Percentiles rank a stretch among this genome's conserved stretches.
Conservation (phyloP, 2,888 invertebrate species). For the Diloba caeruleocephala region DNA sequence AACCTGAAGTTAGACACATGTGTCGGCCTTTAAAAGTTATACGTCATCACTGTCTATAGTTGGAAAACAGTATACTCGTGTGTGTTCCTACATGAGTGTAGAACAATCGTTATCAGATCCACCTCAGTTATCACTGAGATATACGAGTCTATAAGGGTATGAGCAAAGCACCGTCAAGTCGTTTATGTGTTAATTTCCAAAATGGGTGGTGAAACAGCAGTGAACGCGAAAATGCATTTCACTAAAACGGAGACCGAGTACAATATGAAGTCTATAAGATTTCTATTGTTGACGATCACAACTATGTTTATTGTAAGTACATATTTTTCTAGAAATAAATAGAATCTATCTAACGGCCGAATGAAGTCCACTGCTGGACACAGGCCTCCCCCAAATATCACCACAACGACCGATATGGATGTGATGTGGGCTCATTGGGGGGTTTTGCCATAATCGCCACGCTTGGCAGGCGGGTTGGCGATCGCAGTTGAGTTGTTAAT, state of each 20-base stretch:
- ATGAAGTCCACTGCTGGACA: too few species aligned
- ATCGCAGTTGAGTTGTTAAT: too few species aligned
- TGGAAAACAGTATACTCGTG: constrained; percentile 45
- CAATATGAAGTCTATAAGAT: constrained; percentile 84
- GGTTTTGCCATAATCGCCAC: too few species aligned
- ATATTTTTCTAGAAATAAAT: not conserved
- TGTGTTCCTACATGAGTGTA: constrained; percentile 25
- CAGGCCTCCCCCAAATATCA: too few species aligned
- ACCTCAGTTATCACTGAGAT: constrained; percentile 58
- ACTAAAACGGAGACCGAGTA: constrained; percentile 80
- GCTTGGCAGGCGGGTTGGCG: too few species aligned
- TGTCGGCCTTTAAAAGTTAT: constrained; percentile 3
- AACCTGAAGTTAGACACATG: constrained; percentile 15
- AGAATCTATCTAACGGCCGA: too few species aligned
- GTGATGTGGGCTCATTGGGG: too few species aligned
- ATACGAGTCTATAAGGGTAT: constrained; percentile 40
- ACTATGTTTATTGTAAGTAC: constrained; percentile 84
- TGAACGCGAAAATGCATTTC: constrained; percentile 72
- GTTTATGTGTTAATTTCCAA: constrained; percentile 27
- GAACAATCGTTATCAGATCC: constrained; percentile 64
- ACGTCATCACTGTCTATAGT: constrained; percentile 11
- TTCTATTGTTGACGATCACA: constrained; percentile 82
- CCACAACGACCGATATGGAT: too few species aligned
- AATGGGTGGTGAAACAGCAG: constrained; percentile 40
- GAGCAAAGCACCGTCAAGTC: constrained; percentile 30